Conservation (phyloP, 1,140 invertebrate genomes). For the Ostrea denselamellosa region DNA sequence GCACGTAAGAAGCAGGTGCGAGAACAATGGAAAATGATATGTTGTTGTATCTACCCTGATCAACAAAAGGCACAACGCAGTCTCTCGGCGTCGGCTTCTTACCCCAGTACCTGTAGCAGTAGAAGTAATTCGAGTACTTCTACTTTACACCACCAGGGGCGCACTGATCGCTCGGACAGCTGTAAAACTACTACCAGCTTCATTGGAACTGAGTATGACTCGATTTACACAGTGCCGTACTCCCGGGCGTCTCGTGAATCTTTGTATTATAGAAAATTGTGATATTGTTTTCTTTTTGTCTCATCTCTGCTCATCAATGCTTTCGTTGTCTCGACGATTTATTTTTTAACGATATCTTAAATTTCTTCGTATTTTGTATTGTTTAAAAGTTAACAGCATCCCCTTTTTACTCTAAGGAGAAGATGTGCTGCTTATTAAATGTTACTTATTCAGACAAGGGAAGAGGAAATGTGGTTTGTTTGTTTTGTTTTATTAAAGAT, state of each 20-base stretch:
- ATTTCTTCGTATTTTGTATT: too few relatives aligned
- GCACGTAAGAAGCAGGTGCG: constrained; percentile 72
- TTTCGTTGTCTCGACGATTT: background rate
- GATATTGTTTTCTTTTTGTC: background rate
- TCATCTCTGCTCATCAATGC: background rate
- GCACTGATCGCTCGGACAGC: constrained; percentile 59
- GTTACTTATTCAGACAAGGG: too few relatives aligned
- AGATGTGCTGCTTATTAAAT: too few relatives aligned
- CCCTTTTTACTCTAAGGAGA: too few relatives aligned
- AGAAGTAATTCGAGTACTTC: constrained; percentile 47
- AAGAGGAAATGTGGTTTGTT: too few relatives aligned
- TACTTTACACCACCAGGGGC: background rate
- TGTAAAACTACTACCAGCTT: constrained; percentile 60
- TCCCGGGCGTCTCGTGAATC: constrained; percentile 45
- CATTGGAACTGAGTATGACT: constrained; percentile 52
- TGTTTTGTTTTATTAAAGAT: too few relatives aligned
- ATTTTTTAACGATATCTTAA: too few relatives aligned
- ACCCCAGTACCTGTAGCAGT: constrained; percentile 62
- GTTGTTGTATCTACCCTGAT: constrained; percentile 60
- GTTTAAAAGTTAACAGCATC: too few relatives aligned
- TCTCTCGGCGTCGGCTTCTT: constrained; percentile 56
- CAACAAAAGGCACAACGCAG: constrained; percentile 58
- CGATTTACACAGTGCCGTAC: constrained; percentile 50
- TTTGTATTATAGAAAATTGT: constrained; percentile 54
- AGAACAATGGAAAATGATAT: constrained; percentile 72